Evolutionary conservation across 1,140 invertebrate species (phyloP).

Genomic region (Eumeta japonica): DNA sequence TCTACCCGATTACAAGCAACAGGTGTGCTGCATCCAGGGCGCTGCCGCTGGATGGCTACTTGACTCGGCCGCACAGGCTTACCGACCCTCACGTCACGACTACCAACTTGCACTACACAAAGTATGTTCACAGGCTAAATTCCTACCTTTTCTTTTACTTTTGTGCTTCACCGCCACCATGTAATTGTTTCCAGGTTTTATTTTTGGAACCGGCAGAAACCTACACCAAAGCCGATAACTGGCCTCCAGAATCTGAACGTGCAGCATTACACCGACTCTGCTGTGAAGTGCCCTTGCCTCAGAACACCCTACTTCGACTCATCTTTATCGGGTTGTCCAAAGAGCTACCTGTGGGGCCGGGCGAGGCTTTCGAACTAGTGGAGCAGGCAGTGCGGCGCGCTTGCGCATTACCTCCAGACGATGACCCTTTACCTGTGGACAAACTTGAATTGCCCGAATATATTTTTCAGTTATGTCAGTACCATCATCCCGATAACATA

Average conservation of each 20-base stretch:
- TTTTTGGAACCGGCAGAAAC: constrained; percentile 82
- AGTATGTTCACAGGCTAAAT: constrained; percentile 19
- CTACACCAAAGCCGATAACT: constrained; percentile 90
- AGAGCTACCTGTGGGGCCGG: constrained; percentile 77
- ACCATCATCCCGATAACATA: constrained; percentile 92
- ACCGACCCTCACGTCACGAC: constrained; percentile 70
- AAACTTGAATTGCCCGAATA: constrained; percentile 86
- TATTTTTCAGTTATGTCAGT: constrained; percentile 86
- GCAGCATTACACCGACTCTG: constrained; percentile 76
- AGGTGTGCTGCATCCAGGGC: constrained; percentile 34
- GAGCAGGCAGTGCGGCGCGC: constrained; percentile 84
- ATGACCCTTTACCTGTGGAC: constrained; percentile 70
- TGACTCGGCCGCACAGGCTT: constrained; percentile 72
- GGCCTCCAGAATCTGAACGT: constrained; percentile 88
- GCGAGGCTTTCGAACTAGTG: constrained; percentile 81
- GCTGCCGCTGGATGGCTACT: constrained; percentile 76
- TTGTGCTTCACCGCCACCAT: not conserved
- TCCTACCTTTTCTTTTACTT: not conserved
- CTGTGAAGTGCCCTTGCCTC: constrained; percentile 82
- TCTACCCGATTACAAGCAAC: constrained; percentile 73
- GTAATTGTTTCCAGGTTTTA: constrained; percentile 57
- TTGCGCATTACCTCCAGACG: constrained; percentile 68
- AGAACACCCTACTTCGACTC: constrained; percentile 79
- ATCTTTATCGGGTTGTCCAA: constrained; percentile 71
- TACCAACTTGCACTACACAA: constrained; percentile 83